Conservation (phyloP, 2,888 invertebrate genomes). For the Branchinecta sandiegonensis region DNA sequence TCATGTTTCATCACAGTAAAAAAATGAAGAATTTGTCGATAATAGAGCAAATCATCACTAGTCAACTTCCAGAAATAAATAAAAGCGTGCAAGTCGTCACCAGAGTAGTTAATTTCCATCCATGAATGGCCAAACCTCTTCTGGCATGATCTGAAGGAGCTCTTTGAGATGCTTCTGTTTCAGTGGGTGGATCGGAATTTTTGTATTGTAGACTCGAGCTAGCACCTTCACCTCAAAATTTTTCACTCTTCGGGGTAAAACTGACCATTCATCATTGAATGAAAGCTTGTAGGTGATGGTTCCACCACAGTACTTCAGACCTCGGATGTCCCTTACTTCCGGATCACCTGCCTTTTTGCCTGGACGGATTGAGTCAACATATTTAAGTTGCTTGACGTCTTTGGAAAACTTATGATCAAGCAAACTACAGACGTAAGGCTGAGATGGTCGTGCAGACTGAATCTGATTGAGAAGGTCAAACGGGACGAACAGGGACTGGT, state of each 20-base stretch:
- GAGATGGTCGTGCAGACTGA: conserved; percentile 27
- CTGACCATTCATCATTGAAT: conserved; percentile 4
- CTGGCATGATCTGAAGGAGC: conserved; percentile 11
- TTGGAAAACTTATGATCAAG: conserved; percentile 25
- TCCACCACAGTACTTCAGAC: conserved; percentile 24
- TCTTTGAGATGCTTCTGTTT: not conserved
- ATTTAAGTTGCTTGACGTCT: conserved; percentile 22
- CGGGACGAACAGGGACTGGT: conserved; percentile 29
- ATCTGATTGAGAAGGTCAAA: conserved; percentile 29
- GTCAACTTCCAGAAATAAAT: conserved; percentile 14
- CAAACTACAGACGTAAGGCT: conserved; percentile 27
- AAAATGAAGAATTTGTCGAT: not conserved
- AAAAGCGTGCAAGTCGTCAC: conserved; percentile 2
- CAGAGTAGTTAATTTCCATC: conserved; percentile 5
- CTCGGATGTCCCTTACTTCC: conserved; percentile 26
- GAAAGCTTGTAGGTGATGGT: not conserved
- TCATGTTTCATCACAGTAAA: too few species aligned
- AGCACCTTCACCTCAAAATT: conserved; percentile 10
- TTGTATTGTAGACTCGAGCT: not conserved
- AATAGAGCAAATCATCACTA: conserved; percentile 1
- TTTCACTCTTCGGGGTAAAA: conserved; percentile 8
- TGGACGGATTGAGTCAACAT: conserved; percentile 28
- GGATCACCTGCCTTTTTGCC: conserved; percentile 27
- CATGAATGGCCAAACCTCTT: conserved; percentile 13
- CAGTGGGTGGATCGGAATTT: conserved; percentile 1